phyloP scores from a whole-genome alignment of 2,797 vertebrate species.

The Myotis vivesi region DNA sequence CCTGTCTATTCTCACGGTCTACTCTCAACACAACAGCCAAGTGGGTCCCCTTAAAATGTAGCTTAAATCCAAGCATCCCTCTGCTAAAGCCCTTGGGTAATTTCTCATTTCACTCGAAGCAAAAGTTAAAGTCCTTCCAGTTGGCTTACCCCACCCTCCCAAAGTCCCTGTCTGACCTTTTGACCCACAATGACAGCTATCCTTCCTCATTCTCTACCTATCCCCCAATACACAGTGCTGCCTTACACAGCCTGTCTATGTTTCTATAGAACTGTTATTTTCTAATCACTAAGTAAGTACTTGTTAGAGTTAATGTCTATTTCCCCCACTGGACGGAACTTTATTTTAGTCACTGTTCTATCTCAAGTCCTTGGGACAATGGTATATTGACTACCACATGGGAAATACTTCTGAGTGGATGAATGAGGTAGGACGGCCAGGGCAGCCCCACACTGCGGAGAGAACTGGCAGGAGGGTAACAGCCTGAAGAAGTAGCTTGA shows the following conservation, averaged over 20 bases:
- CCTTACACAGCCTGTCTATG: background rate
- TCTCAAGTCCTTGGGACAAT: background rate
- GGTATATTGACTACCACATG: background rate
- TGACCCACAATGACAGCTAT: background rate
- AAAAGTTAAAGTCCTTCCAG: background rate
- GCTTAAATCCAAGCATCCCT: background rate
- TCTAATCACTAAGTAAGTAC: background rate
- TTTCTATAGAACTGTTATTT: background rate
- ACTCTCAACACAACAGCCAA: background rate
- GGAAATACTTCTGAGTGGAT: background rate
- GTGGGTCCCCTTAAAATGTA: background rate
- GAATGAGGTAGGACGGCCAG: background rate
- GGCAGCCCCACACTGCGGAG: background rate
- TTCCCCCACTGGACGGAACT: background rate
- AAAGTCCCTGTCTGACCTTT: background rate
- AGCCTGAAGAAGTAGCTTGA: background rate
- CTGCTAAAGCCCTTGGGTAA: background rate
- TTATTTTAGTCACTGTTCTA: background rate
- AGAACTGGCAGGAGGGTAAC: no score
- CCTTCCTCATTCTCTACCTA: background rate
- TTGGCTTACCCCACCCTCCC: background rate
- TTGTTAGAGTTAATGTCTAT: background rate
- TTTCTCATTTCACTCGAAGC: background rate
- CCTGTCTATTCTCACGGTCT: no score
- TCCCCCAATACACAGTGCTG: no score